A percentile compares a stretch with the other conserved stretches of the same genome.
phyloP scores from a whole-genome alignment of 2,797 vertebrate genomes.

The Chelidonichthys spinosus region DNA sequence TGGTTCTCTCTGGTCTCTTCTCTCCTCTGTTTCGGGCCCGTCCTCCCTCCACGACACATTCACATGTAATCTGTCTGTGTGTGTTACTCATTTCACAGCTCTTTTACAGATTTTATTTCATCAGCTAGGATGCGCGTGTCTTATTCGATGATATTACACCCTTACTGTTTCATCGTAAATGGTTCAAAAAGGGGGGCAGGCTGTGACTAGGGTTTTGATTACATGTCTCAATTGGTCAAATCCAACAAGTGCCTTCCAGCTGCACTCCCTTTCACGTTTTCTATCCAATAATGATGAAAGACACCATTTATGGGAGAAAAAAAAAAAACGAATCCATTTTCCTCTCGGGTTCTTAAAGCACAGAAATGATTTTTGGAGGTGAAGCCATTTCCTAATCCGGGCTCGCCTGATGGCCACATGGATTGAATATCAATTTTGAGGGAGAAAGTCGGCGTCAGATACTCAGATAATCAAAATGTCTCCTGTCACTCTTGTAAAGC shows the following conservation, averaged over 20 bases:
- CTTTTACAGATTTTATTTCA: neutral
- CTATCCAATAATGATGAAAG: conserved; percentile 27
- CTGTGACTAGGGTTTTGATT: neutral
- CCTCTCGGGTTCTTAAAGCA: conserved; percentile 29
- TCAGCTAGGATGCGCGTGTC: neutral
- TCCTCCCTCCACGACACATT: conserved; percentile 8
- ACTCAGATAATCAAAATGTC: conserved; percentile 8
- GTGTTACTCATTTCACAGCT: conserved; percentile 7
- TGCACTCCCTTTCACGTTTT: neutral
- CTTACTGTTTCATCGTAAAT: neutral
- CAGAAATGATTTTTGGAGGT: conserved; percentile 32
- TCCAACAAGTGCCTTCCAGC: conserved; percentile 16
- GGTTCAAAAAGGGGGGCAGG: neutral
- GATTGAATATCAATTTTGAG: conserved; percentile 37
- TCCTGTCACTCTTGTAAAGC: conserved; percentile 16
- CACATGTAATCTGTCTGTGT: conserved; percentile 1
- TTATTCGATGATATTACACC: neutral
- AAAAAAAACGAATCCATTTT: conserved; percentile 29
- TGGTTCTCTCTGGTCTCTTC: conserved; percentile 12
- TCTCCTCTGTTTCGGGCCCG: conserved; percentile 3
- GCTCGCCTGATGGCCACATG: conserved; percentile 16
- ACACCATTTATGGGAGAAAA: neutral
- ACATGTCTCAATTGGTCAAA: neutral
- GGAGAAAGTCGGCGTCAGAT: conserved; percentile 4
- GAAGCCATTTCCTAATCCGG: conserved; percentile 27